Conservation (phyloP, 2,888 invertebrate species). For the Cacoxenus indagator region DNA sequence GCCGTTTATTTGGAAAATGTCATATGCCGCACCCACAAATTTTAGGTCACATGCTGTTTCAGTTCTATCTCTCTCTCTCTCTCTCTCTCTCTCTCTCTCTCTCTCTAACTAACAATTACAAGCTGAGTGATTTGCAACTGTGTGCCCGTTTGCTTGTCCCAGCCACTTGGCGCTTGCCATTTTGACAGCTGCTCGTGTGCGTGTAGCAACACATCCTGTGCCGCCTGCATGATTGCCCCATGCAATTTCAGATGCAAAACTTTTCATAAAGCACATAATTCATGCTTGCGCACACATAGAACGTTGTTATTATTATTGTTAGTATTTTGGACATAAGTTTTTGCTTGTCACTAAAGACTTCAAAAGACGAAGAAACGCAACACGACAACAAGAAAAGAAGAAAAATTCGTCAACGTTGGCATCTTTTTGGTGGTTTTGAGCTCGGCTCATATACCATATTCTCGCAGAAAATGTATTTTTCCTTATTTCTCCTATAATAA, state of each 20-base stretch:
- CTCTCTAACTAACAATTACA: constrained; percentile 23
- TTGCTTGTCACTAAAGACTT: constrained; percentile 35
- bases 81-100: constrained; percentile 16
- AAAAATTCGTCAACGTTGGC: neutral
- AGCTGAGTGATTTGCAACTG: constrained; percentile 15
- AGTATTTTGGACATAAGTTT: constrained; percentile 26
- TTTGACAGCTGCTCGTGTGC: constrained; percentile 28
- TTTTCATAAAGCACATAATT: constrained; percentile 63
- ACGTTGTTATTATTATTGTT: constrained; percentile 37
- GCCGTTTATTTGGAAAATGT: constrained; percentile 11
- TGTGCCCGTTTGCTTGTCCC: neutral
- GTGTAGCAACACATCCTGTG: constrained; percentile 24
- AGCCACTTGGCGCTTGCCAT: neutral
- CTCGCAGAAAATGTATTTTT: no score
- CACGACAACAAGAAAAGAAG: neutral
- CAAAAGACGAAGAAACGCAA: constrained; percentile 42
- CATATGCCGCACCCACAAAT: constrained; percentile 8
- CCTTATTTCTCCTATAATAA: constrained; percentile 4
- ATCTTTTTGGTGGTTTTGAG: neutral
- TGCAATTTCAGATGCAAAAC: constrained; percentile 50
- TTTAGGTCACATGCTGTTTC: constrained; percentile 1
- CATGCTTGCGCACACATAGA: constrained; percentile 62
- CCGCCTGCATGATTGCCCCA: constrained; percentile 40
- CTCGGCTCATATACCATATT: neutral
- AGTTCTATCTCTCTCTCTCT: neutral